Base-by-base conservation (phyloP, 2,113 vertebrate genomes). In the Coptodon rendalli region DNA sequence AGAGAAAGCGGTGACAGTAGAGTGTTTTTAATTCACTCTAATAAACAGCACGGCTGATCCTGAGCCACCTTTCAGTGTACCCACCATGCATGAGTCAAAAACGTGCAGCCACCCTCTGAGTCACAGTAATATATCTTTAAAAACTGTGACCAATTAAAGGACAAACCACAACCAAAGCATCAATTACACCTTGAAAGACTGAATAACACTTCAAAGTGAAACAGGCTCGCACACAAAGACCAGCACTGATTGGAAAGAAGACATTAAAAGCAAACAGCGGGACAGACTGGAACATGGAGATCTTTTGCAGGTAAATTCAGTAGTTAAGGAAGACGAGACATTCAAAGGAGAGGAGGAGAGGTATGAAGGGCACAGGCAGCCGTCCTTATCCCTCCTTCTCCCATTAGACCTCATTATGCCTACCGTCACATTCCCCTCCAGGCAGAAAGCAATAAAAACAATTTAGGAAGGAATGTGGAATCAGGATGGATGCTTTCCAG, bases 351-450 rank as follows among this genome's bases (percentile, higher is more conserved):
- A 83, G 40, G 56, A 56, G 78, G 27, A 24, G 31, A 53, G 29
- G 36, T 84, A 34, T 73, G 84, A 84, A 87, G 82, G 83, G 14
- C 59, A 27, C 66, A 53, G 43, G 50, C 78, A 59, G 57, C 38
- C 24, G 40, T 53, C 78, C 73, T 56, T 6, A 9, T 73, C 45
- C 54, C 22, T 5, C 45, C 45, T 52, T 3, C 73, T 81, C 90
- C 90, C 82, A 11, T 53, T 17, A 81, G 88, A 87, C 79, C 88
- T 91, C 88, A 80, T 90, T 80, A 90, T 19, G 31, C 43, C 83
- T 29, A 24, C 83, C 45, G 34, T 82, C 81, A 40, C 66, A 9
- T 57, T 53, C 36, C 57, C 83, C 87, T 86, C 29, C 78, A 81
- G 76, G 56, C 87, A 54, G 13, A 86, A 56, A 81, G 68, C 56